phyloP scores from a whole-genome alignment of 2,888 invertebrate genomes.

The Cataglyphis rosenhaueri region DNA sequence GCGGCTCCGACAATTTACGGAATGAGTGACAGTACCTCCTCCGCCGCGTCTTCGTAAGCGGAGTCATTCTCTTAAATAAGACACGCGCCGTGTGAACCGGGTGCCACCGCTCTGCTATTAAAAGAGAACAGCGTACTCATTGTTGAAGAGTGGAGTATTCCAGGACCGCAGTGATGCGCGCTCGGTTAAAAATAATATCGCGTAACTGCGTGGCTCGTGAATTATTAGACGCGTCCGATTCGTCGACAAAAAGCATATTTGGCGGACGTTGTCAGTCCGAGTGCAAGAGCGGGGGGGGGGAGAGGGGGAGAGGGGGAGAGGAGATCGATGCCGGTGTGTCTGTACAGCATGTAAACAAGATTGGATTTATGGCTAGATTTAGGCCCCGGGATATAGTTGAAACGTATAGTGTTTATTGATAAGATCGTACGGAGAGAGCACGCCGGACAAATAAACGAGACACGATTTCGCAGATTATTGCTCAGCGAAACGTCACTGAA shows the following conservation, averaged over 20 bases:
- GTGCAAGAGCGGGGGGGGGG: background rate
- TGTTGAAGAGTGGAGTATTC: conserved; percentile 60
- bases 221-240: conserved; percentile 40
- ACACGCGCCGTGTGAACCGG: conserved; percentile 19
- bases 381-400: background rate
- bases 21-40: conserved; percentile 1
- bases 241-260: conserved; percentile 61
- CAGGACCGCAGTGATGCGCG: conserved; percentile 59
- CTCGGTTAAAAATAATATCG: conserved; percentile 22
- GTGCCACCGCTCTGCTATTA: conserved; percentile 23
- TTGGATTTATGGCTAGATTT: conserved; percentile 9
- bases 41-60: background rate
- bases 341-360: conserved; percentile 5
- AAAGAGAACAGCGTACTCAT: conserved; percentile 40
- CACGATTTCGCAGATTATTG: background rate
- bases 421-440: background rate
- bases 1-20: background rate
- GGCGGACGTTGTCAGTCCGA: conserved; percentile 50
- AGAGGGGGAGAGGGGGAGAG: accelerated
- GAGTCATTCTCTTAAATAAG: conserved; percentile 6
- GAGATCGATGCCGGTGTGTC: conserved; percentile 4
- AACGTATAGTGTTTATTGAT: background rate
- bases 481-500: background rate
- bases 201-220: background rate
- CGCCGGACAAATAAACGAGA: background rate